phyloP scores from a whole-genome alignment of 2,797 vertebrate genomes.

The Caiman crocodilus region DNA sequence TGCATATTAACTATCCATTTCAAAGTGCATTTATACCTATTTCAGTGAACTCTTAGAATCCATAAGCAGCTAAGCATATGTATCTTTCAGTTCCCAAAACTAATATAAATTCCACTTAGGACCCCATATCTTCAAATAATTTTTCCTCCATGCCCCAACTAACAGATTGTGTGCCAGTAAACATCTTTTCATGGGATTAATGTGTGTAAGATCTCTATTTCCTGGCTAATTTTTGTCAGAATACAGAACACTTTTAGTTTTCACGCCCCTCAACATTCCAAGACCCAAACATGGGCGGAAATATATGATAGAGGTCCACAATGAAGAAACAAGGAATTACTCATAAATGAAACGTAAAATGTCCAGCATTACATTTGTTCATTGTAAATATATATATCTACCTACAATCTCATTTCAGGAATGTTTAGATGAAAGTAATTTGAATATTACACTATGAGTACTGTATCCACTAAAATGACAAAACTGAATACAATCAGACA shows the following conservation, averaged over 20 bases:
- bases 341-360: not conserved
- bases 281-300: not conserved
- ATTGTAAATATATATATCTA: not conserved
- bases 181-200: fast-evolving
- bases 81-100: not conserved
- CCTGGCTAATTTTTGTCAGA: not conserved
- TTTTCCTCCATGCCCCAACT: not conserved
- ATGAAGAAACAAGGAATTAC: conserved; percentile 5
- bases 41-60: not conserved
- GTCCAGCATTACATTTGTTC: not conserved
- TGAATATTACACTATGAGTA: not conserved
- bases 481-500: not conserved
- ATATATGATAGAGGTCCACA: not conserved
- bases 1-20: not conserved
- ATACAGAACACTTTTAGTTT: not conserved
- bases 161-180: not conserved
- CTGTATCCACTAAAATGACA: not conserved
- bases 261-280: not conserved
- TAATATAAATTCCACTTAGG: not conserved
- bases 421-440: not conserved
- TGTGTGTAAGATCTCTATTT: not conserved
- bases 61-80: not conserved
- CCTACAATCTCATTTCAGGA: too few relatives aligned
- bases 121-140: not conserved
- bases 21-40: not conserved